Evolutionary conservation across 2,113 vertebrate species (phyloP), one percentile per base, ranked within the genome.

Genomic region (Gnathonemus longibarbis): DNA sequence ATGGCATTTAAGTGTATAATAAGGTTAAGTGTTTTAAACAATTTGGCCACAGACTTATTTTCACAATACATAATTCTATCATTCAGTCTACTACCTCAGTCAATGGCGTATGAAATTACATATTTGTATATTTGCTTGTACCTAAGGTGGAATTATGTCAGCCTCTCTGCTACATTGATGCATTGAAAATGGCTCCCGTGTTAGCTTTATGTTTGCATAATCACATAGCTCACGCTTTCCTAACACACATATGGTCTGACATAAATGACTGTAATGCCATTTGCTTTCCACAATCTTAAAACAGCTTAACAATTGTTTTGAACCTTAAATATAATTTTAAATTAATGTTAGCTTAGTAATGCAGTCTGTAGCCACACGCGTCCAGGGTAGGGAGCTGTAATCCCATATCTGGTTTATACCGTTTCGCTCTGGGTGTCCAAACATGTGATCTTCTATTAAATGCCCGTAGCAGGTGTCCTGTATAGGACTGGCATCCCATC

Each of bases 101-200:
- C 85, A 87, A 53, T 53, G 85, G 50, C 49, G 24, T 87, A 53
- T 53, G 50, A 87, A 87, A 87, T 87, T 87, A 87, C 85, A 87
- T 87, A 87, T 87, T 87, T 35, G 85, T 87, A 39, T 9, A 53
- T 87, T 87, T 52, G 49, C 84, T 53, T 87, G 85, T 35, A 87
- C 85, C 48, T 87, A 35, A 87, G 31, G 85, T 87, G 85, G 31
- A 52, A 56, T 87, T 35, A 87, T 53, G 85, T 56, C 85, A 56
- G 50, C 50, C 27, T 27, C 42, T 84, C 49, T 21, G 27, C n/a
- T 53, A 53, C 35, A 56, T 9, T 35, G 48, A 39, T 42, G 48
- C n/a, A 35, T 8, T 87, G 50, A 87, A 87, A 19, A 80, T 42
- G 49, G 31, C 31, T 50, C 10, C 31, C 21, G 15, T 56, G 7